Evolutionary conservation across 2,797 vertebrate species (phyloP).

Genomic region (Catostomus latipinnis): DNA sequence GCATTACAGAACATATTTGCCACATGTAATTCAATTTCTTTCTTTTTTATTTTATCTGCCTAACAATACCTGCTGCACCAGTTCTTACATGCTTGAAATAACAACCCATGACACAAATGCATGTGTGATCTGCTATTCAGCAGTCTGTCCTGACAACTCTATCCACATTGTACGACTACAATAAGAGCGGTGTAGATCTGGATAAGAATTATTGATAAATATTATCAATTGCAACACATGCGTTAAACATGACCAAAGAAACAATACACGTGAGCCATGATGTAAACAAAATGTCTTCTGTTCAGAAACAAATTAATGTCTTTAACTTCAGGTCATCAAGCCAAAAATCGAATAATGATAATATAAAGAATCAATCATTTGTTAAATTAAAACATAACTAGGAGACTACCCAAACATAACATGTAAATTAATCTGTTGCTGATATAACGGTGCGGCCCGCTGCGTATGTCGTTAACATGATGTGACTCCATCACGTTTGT

Average conservation of each 20-base stretch:
- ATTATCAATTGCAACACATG: neutral
- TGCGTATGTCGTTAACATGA: neutral
- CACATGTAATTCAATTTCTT: neutral
- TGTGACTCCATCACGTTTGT: neutral
- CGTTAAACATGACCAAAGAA: neutral
- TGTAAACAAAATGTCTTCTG: neutral
- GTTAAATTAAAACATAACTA: neutral
- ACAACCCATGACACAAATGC: no score
- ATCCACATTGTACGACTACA: neutral
- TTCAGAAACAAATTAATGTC: neutral
- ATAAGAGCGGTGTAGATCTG: neutral
- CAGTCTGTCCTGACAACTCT: neutral
- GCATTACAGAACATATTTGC: neutral
- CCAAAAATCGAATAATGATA: neutral
- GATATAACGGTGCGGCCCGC: neutral
- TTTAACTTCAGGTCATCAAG: neutral
- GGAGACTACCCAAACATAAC: neutral
- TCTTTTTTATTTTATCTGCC: neutral
- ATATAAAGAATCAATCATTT: neutral
- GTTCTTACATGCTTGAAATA: neutral
- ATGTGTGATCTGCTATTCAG: neutral
- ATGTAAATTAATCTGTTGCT: constrained; percentile 12
- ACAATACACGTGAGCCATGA: neutral
- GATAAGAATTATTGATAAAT: neutral
- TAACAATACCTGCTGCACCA: neutral